A percentile compares a stretch with the other conserved stretches of the same genome.
phyloP scores from a whole-genome alignment of 2,113 vertebrate genomes.

The Ptychochromis oligacanthus region DNA sequence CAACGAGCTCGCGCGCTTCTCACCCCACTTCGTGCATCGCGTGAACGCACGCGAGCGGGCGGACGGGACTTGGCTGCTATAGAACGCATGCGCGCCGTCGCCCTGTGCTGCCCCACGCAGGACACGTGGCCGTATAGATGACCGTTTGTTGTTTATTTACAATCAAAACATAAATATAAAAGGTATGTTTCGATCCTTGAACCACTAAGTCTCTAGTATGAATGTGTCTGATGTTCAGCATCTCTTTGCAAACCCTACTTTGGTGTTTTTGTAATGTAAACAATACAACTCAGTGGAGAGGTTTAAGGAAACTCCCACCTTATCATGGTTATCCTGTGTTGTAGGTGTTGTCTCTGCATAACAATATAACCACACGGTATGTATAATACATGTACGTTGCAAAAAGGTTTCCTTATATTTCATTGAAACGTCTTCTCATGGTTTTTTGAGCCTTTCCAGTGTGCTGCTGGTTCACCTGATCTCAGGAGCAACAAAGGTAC shows the following conservation, averaged over 20 bases:
- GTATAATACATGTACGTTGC: too few species aligned
- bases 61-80: not conserved
- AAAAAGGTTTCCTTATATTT: not conserved
- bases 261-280: not conserved
- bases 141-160: not conserved
- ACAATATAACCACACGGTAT: not conserved
- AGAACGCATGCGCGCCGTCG: constrained; percentile 29
- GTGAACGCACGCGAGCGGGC: not conserved
- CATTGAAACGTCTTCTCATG: not conserved
- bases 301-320: not conserved
- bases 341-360: not conserved
- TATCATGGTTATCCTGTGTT: not conserved
- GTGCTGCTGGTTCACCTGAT: not conserved
- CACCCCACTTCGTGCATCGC: not conserved
- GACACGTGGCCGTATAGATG: not conserved
- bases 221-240: not conserved
- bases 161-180: not conserved
- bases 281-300: not conserved
- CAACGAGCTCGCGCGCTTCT: not conserved
- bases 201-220: not conserved
- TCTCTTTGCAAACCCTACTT: not conserved
- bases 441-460: not conserved
- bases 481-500: not conserved
- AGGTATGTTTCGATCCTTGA: not conserved
- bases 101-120: not conserved